These are phyloP conservation scores for Drosophila ogumai DNA, from an alignment of 1,140 invertebrate species.

Conservation along the genomic window DNA sequence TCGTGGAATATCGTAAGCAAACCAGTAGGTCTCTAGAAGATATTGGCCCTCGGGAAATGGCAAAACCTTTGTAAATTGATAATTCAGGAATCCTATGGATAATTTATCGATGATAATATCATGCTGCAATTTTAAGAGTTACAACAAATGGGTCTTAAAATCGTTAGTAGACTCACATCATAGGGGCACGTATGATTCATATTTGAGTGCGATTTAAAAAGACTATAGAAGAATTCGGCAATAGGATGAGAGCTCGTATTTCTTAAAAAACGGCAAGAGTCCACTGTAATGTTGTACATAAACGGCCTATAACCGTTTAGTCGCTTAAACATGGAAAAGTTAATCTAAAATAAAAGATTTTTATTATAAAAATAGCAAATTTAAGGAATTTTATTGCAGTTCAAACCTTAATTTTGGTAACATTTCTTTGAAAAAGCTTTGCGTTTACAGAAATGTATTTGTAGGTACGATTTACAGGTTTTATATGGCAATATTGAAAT, in stretches of 20 bases:
- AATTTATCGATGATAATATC: conserved; percentile 3
- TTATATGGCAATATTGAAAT: conserved; percentile 25
- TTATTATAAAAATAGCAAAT: neutral
- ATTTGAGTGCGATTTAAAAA: neutral
- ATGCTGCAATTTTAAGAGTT: neutral
- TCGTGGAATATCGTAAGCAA: conserved; percentile 2
- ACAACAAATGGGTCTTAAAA: neutral
- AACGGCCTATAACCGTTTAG: conserved; percentile 2
- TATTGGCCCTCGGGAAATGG: conserved; percentile 12
- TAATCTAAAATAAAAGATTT: neutral
- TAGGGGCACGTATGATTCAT: conserved; percentile 11
- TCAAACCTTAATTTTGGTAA: conserved; percentile 11
- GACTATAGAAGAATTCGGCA: neutral
- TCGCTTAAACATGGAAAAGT: conserved; percentile 3
- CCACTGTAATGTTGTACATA: neutral
- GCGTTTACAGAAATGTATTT: conserved; percentile 14
- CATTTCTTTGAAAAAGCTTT: neutral
- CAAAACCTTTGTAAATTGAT: neutral
- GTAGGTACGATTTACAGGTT: conserved; percentile 21
- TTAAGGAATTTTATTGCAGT: neutral
- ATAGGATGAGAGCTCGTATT: neutral
- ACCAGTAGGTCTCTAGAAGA: neutral
- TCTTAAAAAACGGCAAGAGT: neutral
- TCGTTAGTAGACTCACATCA: neutral
- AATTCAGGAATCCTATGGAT: neutral